Evolutionary conservation across 2,113 vertebrate species (phyloP), one percentile per base, ranked within the genome.

Genomic region (Phrynosoma platyrhinos): DNA sequence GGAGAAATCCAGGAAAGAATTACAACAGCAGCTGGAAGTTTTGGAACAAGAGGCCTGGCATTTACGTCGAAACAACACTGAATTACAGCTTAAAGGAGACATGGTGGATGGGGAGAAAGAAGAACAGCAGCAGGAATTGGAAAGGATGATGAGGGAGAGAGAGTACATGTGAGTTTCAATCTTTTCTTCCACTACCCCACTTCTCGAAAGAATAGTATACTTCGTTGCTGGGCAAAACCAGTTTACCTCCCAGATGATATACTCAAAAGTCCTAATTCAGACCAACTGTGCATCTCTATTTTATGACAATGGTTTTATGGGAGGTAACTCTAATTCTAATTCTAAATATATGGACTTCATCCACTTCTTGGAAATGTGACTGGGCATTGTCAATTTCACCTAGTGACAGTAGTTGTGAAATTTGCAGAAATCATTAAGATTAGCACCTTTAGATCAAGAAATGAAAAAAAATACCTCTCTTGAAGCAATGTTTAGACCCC

Each of bases 1-100:
- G 0, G 93, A 97, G 88, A 94, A 94, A 88, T 85, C 82, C 77
- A 88, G 87, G 79, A 89, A 90, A 71, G 95, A 95, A 64, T 87
- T 97, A 40, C 95, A 92, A 88, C 88, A 93, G 9, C 95, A 94
- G 40, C 92, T 97, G 80, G 93, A 92, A 79, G 84, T 92, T 14
- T 77, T 84, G 20, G 93, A 96, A 82, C 91, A 27, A 88, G 96
- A 97, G 83, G 95, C 92, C 0, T 94, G 93, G 18, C n/a, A 79
- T 16, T 93, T 97, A 7, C 95, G 94, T 8, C 95, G 71, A 79
- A 88, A 86, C 42, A 96, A 96, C 0, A 2, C 92, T 90, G 94
- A 96, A 27, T 91, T 97, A 85, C 95, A 95, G 85, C 85, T 97
- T 84, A 96, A 95, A 87, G 95, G 94, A 52, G 95, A 95, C 86